Base-by-base conservation (phyloP, 2,888 invertebrate genomes). In the Drosophila tanythrix region DNA sequence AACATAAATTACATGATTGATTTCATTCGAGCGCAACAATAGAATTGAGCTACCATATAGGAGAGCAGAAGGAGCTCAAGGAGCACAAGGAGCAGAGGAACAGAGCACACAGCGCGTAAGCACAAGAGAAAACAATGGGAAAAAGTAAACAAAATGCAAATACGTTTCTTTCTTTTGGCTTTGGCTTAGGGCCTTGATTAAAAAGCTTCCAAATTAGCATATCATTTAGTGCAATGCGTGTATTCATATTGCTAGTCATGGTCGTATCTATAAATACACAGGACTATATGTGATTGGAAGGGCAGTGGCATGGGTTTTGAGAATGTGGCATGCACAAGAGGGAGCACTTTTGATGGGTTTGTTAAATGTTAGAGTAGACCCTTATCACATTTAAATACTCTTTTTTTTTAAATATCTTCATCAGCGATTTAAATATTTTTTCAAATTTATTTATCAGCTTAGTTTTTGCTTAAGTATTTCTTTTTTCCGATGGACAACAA, bases 1-100 rank as follows among this genome's bases (percentile, higher is more conserved):
- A 89, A 90, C 90, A 87, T 90, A 90, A 91, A 90, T 91, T 92
- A 91, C 91, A 90, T 91, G 91, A 91, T 92, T 91, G 91, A 91
- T 92, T 91, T 87, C 89, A 82, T 83, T 82, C 82, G 81, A 82
- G 76, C 74, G 70, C 77, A 76, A 67, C 71, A 77, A 74, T 72
- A 67, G 64, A 58, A 67, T 48, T 66, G 51, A 48, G 50, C 53
- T 48, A 29, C 46, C 56, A 48, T n/a, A 59, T 51, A 58, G 35
- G 15, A 61, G 36, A n/a, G 27, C 29, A 48, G 13, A 31, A 40
- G 52, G 31, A 31, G 40, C 57, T 21, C 0, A 6, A 21, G 46
- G 18, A 65, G 36, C 18, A 13, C 21, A 35, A 43, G 50, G 36
- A 56, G 27, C 43, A 78, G 70, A 29, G 51, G 36, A 56, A 18